Evolutionary conservation across 2,113 vertebrate species (phyloP).

Genomic region (Apaloderma vittatum): DNA sequence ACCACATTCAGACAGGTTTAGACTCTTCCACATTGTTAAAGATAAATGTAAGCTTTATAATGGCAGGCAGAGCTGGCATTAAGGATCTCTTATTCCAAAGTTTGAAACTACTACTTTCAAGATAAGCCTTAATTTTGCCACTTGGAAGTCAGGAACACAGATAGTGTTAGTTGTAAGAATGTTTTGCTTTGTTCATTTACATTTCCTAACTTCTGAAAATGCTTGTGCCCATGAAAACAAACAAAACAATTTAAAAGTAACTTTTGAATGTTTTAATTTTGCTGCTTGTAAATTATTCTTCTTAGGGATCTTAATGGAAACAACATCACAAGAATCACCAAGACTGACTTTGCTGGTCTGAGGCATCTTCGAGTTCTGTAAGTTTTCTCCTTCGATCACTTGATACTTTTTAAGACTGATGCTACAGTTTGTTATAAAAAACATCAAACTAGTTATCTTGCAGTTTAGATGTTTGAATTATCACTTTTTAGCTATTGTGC

Average conservation of each 20-base stretch:
- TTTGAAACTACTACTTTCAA: background rate
- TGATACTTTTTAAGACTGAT: background rate
- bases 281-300: conserved; percentile 64
- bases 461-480: background rate
- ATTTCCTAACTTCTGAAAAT: background rate
- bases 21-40: background rate
- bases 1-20: background rate
- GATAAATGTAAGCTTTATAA: background rate
- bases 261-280: conserved; percentile 60
- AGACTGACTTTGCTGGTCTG: conserved; percentile 94
- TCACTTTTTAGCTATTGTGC: background rate
- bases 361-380: conserved; percentile 96
- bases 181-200: background rate
- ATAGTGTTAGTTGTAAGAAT: background rate
- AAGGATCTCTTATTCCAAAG: background rate
- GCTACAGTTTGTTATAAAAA: background rate
- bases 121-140: background rate
- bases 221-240: background rate
- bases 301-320: conserved; percentile 97
- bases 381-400: conserved; percentile 75
- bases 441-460: background rate
- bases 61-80: background rate
- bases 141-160: background rate
- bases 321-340: conserved; percentile 98
- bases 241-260: background rate